phyloP scores from a whole-genome alignment of 2,888 invertebrate species.

The Parnassius smintheus region DNA sequence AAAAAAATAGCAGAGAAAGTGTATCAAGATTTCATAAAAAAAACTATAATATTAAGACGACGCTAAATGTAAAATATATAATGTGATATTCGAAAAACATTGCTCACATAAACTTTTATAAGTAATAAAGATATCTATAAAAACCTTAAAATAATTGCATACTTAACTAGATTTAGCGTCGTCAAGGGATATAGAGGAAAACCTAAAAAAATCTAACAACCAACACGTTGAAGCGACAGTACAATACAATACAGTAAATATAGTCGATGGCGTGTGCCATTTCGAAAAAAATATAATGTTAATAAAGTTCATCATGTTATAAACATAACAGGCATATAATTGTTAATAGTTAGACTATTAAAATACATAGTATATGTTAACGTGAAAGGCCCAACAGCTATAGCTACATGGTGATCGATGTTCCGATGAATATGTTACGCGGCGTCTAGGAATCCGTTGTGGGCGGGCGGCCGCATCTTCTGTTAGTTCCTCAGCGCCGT shows the following conservation, averaged over 20 bases:
- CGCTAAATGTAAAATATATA: slow-evolving; percentile 50
- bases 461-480: slow-evolving; percentile 65
- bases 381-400: slow-evolving; percentile 80
- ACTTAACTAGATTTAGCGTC: slow-evolving; percentile 57
- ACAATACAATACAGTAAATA: slow-evolving; percentile 74
- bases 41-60: slow-evolving; percentile 10
- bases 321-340: slow-evolving; percentile 81
- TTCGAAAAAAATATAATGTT: slow-evolving; percentile 64
- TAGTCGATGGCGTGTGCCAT: slow-evolving; percentile 81
- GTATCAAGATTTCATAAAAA: slow-evolving; percentile 3
- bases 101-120: slow-evolving; percentile 35
- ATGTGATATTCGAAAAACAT: slow-evolving; percentile 32
- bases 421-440: slow-evolving; percentile 77
- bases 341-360: slow-evolving; percentile 82
- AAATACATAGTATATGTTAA: slow-evolving; percentile 80
- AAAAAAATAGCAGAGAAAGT: neutral
- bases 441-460: slow-evolving; percentile 59
- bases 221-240: slow-evolving; percentile 76
- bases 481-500: slow-evolving; percentile 82
- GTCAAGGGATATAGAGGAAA: slow-evolving; percentile 50
- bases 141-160: slow-evolving; percentile 29
- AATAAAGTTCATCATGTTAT: slow-evolving; percentile 79
- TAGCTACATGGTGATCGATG: slow-evolving; percentile 80
- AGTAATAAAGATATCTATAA: slow-evolving; percentile 33
- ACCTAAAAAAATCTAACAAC: slow-evolving; percentile 73